Base-by-base conservation (phyloP, 1,140 invertebrate species). In the Fopius arisanus region DNA sequence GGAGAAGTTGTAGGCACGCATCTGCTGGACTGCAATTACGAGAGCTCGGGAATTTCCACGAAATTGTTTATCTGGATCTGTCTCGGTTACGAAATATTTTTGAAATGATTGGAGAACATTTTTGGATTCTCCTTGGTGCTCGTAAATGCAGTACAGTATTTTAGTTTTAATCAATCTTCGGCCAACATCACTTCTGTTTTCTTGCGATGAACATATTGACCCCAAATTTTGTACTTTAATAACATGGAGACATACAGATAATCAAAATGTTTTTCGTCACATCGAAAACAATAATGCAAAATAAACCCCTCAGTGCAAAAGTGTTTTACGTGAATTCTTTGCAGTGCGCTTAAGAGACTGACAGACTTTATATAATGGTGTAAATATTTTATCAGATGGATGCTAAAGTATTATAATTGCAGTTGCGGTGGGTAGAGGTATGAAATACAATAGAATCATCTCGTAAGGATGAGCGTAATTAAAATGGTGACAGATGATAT, bases 1-100 rank as follows among this genome's bases (percentile, higher is more conserved):
- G 63, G 54, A 65, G 75, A 78, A 74, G 78, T 76, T 70, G 70
- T 74, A 65, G 74, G 71, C 41, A 67, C 62, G 31, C 63, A 26
- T 65, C 33, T 54, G 31, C 19, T 31, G 28, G 23, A n/a, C 23
- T 68, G n/a, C 9, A 1, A 19, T 69, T 5, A 54, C 16, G n/a
- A 9, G 12, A 43, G n/a, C 23, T 41, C 28, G 23, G 54, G 54
- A 59, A 59, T 59, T 59, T 59, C 1, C 12, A 3, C 3, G 31
- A 3, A 37, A 3, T 37, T 37, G 9, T 37, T 7, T 37, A 37
- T 37, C n/a, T n/a, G 33, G 33, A 37, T 37, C 3, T 7, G 9
- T 37, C n/a, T 37, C 33, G 33, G 9, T 37, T 37, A 10, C 12
- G 3, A 37, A 37, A 4, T 37, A 37, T 37, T 37, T 37, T 37